Conservation (phyloP, 2,797 vertebrate genomes). For the Dendrocincla tyrannina region DNA sequence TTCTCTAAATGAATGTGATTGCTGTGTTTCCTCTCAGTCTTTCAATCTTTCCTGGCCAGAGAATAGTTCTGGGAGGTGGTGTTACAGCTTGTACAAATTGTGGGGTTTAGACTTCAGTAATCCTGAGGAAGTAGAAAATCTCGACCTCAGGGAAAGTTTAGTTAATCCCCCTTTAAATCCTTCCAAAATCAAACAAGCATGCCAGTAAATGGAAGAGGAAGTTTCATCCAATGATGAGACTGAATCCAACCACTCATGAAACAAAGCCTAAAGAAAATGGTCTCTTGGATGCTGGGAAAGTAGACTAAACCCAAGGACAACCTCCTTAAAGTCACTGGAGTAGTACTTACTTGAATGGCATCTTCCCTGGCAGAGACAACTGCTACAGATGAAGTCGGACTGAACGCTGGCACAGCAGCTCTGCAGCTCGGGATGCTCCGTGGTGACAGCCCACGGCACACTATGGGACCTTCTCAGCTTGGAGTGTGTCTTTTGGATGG, state of each 20-base stretch:
- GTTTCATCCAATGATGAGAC: not conserved
- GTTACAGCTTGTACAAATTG: not conserved
- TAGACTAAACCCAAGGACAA: not conserved
- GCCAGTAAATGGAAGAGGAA: not conserved
- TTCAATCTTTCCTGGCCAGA: not conserved
- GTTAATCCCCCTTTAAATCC: not conserved
- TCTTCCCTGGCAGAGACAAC: not conserved
- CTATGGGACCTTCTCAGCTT: not conserved
- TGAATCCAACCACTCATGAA: not conserved
- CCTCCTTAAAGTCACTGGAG: not conserved
- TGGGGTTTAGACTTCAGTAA: not conserved
- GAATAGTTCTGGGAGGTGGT: not conserved
- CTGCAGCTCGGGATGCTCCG: rapidly evolving
- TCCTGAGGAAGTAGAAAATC: not conserved
- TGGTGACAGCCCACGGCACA: not conserved
- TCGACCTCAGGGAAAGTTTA: not conserved
- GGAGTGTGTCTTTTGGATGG: not conserved
- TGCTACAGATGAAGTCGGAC: not conserved
- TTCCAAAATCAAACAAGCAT: not conserved
- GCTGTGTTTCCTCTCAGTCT: not conserved
- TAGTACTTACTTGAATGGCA: not conserved
- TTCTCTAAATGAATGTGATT: not conserved
- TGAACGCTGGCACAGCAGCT: rapidly evolving
- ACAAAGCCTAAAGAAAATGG: not conserved
- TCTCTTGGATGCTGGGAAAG: not conserved